Percentiles rank a stretch among this genome's conserved stretches.
phyloP scores from a whole-genome alignment of 2,888 invertebrate genomes.

The Drosophila cognata region DNA sequence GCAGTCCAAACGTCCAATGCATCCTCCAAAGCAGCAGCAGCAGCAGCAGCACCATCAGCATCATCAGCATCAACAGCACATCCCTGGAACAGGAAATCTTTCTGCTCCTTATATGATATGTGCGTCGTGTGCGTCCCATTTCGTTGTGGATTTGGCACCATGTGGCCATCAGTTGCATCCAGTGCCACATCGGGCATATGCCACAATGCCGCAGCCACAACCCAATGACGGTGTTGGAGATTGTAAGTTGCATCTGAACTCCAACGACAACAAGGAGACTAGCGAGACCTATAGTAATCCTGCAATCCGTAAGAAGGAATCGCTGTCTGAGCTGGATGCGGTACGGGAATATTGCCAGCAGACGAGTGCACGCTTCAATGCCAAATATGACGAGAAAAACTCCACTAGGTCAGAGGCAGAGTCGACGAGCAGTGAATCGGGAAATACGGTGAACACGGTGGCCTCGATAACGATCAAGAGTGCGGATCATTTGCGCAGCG shows the following conservation, averaged over 20 bases:
- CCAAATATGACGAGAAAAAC: not conserved
- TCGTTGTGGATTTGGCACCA: no score
- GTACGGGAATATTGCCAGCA: not conserved
- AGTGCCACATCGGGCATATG: not conserved
- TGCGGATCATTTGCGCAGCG: conserved; percentile 2
- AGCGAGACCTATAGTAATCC: not conserved
- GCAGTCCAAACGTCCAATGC: not conserved
- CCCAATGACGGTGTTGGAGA: not conserved
- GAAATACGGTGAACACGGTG: not conserved
- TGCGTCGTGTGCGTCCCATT: not conserved
- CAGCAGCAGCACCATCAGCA: not conserved
- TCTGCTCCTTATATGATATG: not conserved
- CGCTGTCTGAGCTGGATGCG: not conserved
- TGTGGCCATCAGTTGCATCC: no score
- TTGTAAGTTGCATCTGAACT: not conserved
- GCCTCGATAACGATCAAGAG: not conserved
- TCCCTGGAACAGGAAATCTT: not conserved
- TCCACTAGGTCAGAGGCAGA: not conserved
- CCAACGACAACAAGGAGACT: not conserved
- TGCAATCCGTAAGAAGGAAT: not conserved
- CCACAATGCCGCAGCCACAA: not conserved
- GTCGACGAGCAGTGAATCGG: not conserved
- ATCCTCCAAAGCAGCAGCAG: not conserved
- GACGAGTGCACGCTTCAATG: not conserved
- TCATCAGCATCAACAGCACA: not conserved